Evolutionary conservation across 2,888 invertebrate species (phyloP), one percentile per base, ranked within the genome.

Genomic region (Hypolimnas misippus): DNA sequence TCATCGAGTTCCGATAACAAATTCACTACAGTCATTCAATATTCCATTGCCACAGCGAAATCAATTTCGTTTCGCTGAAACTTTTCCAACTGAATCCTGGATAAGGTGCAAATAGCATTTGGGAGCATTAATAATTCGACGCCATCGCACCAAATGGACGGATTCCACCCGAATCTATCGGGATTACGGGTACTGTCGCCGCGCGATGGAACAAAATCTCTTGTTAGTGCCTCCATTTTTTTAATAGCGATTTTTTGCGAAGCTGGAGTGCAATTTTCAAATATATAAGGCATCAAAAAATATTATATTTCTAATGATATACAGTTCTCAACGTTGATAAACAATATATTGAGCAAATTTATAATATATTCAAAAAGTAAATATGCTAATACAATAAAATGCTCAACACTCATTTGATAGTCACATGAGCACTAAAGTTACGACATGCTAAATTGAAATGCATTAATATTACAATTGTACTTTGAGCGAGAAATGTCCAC

Each of bases 121-220:
- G 59, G 60, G 68, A 66, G 63, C 76, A 82, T 82, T 73, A 79
- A 82, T 82, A 79, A 82, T 82, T 81, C 81, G 72, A 35, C 53
- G 64, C 60, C 70, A 71, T 71, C 65, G 76, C 73, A 73, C 69
- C 69, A 68, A 79, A 78, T 75, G 73, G 75, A 75, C 73, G 75
- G 72, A 69, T 75, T 71, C 71, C 70, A 71, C 72, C 71, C 67
- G 63, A 75, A 66, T 69, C 82, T 72, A 64, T 56, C 44, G 76
- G 80, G 78, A 76, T 61, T 68, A 63, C 46, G 62, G 38, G 52
- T 19, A 58, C 49, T 50, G 54, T 54, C 31, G 14, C 49, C 19
- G 19, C 46, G 21, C 21, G 62, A 21, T 57, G 46, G 46, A 42
- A 54, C 53, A 35, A 53, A 25, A 31, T 49, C 44, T 53, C 40